Evolutionary conservation across 2,113 vertebrate genomes (phyloP), one percentile per base, ranked within the genome.

Genomic region (Catagonus wagneri): DNA sequence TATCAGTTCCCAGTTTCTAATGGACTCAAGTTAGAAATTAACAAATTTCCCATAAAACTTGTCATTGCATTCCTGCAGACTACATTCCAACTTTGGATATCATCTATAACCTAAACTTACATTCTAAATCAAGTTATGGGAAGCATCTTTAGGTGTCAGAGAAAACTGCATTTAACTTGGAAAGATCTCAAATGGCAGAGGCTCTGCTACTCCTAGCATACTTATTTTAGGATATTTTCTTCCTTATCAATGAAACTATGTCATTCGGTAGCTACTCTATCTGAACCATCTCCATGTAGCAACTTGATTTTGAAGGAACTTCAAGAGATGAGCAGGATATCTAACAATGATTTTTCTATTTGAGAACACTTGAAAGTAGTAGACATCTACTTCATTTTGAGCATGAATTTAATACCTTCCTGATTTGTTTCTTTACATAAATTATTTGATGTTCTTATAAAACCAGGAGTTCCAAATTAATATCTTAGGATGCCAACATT

Each of bases 161-260:
- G 4, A 44, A 17, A 97, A 97, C 88, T 91, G 96, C 89, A 96
- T 96, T 95, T 96, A 97, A 97, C 86, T 92, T 90, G n/a, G 54
- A 94, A 98, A 83, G 52, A 97, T 88, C 65, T 97, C 83, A 98
- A 98, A 97, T 90, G 93, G 95, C 95, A 98, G 61, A 90, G 72
- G 96, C 96, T 94, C 91, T 96, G 96, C 98, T 80, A 97, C 54
- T 93, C 16, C 29, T 83, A 74, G 61, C 68, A 95, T 63, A 96
- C 25, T 92, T 89, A 92, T 50, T 93, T 97, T 93, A 84, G 60
- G 36, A 95, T 89, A 96, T 83, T 94, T 97, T 94, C 93, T 94
- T 97, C 63, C 16, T 83, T 84, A 94, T 97, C 96, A 88, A 13
- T 56, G 80, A 97, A 98, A 97, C 87, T 76, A 96, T 83, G 22